Evolutionary conservation across 2,888 invertebrate genomes (phyloP).

Genomic region (Mesoligia furuncula): DNA sequence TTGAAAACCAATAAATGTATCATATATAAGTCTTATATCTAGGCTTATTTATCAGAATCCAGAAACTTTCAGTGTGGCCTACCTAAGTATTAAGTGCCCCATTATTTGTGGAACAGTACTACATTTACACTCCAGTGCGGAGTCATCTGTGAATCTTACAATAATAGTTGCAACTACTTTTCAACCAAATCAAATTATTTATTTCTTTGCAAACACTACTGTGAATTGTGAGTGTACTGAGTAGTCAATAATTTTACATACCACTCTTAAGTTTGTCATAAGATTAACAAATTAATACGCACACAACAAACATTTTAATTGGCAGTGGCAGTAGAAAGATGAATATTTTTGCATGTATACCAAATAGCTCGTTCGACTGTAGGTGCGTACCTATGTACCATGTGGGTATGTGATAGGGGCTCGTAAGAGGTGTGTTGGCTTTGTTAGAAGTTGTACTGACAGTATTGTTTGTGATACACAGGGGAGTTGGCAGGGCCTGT

Average conservation of each 20-base stretch:
- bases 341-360: not conserved
- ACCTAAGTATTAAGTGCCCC: too few species aligned
- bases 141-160: not conserved
- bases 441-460: slow-evolving; percentile 27
- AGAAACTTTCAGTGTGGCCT: too few species aligned
- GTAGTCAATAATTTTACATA: not conserved
- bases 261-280: not conserved
- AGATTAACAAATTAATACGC: not conserved
- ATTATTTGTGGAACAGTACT: not conserved
- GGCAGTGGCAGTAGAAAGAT: not conserved
- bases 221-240: not conserved
- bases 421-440: not conserved
- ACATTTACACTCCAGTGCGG: not conserved
- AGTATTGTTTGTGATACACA: slow-evolving; percentile 16
- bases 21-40: too few species aligned
- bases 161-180: not conserved
- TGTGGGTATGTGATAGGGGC: not conserved
- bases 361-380: not conserved
- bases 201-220: not conserved
- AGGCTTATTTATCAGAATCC: too few species aligned
- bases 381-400: not conserved
- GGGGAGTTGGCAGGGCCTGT: not conserved
- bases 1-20: too few species aligned
- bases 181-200: not conserved
- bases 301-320: not conserved